Evolutionary conservation across 1,140 invertebrate genomes (phyloP), one percentile per base, ranked within the genome.

Genomic region (Macrobrachium nipponense): DNA sequence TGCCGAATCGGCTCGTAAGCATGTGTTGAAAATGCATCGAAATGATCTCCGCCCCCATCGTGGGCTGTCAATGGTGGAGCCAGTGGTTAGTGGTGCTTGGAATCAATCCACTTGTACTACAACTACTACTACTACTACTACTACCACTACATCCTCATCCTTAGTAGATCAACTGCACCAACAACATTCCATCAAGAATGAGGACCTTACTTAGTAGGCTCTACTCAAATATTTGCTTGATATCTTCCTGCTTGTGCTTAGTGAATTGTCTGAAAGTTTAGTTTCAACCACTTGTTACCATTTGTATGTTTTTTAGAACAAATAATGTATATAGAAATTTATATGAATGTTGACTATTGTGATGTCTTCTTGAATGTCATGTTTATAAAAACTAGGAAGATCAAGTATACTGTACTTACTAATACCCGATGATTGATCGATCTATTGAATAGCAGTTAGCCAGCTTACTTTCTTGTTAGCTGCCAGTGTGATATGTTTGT

Each of bases 401-500:
- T 80, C 77, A 80, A 64, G 58, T 86, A n/a, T n/a, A 78, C 73
- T 51, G 51, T 51, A 51, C 51, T 51, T 82, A 87, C 85, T 87
- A 87, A 87, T 87, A 87, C 80, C 85, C 64, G 85, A 86, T 80
- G 77, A 87, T 87, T 87, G 77, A 87, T 81, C 60, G 61, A 87
- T 81, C 70, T 77, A 64, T 75, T 81, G 80, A 80, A 87, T 82
- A 87, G 80, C 73, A 87, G 85, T 76, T 77, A 81, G 85, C 79
- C 72, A 87, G 80, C 85, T 87, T 87, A 81, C 85, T 87, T 79
- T 81, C 76, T 64, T 86, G 83, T 86, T 86, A 87, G 78, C 80
- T 87, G 85, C 85, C 80, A 87, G 85, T 87, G 85, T 87, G 85
- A 87, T 87, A 87, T 87, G 85, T 81, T 87, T 87, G 85, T 87